Evolutionary conservation across 2,113 vertebrate species (phyloP).

Genomic region (Gobiocypris rarus): DNA sequence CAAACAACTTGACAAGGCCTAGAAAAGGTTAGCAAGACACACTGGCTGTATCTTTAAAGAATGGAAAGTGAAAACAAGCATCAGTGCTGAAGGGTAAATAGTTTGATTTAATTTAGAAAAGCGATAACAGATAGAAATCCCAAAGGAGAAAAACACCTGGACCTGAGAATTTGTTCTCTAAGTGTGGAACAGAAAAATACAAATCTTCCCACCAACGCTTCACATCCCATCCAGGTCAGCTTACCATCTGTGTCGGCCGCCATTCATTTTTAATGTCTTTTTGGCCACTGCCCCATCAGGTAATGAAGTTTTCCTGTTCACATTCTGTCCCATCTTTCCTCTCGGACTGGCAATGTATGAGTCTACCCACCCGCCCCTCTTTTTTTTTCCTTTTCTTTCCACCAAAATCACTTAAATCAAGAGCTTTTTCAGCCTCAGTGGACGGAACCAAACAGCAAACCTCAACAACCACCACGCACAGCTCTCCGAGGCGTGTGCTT

Average conservation of each 20-base stretch:
- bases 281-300: constrained; percentile 50
- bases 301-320: constrained; percentile 50
- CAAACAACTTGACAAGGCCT: background rate
- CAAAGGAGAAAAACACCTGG: background rate
- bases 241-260: constrained; percentile 56
- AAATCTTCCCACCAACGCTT: constrained; percentile 39
- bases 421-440: constrained; percentile 24
- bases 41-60: background rate
- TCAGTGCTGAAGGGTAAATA: background rate
- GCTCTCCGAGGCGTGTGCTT: background rate
- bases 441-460: constrained; percentile 19
- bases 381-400: background rate
- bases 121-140: background rate
- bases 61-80: background rate
- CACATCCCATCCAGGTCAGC: constrained; percentile 53
- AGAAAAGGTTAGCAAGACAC: background rate
- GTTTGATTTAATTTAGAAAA: background rate
- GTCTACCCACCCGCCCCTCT: background rate
- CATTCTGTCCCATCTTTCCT: constrained; percentile 30
- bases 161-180: constrained; percentile 32
- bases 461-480: background rate
- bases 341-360: constrained; percentile 24
- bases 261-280: constrained; percentile 65
- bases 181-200: constrained; percentile 12
- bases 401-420: constrained; percentile 17